These are phyloP conservation scores for Orbicella faveolata DNA, from an alignment of 64 coral and sea anemone genomes.

Conservation along the genomic window DNA sequence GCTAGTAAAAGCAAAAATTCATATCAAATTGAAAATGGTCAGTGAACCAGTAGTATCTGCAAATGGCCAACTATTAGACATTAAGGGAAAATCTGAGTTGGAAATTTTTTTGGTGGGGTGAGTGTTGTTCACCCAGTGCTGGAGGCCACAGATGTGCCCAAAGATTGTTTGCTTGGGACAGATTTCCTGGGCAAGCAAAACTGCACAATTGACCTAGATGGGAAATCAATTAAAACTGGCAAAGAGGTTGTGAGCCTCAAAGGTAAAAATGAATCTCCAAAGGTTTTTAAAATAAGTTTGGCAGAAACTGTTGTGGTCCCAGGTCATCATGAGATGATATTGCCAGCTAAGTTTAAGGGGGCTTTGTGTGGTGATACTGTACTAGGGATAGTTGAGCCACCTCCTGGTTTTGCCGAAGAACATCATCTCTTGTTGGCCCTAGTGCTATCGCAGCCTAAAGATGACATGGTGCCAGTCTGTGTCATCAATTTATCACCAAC, in stretches of 20 bases:
- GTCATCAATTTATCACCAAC: background rate
- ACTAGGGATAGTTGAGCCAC: background rate
- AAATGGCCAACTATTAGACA: conserved; percentile 16
- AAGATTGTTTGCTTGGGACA: conserved; percentile 4
- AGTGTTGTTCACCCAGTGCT: background rate
- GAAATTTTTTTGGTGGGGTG: background rate
- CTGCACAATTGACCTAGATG: background rate
- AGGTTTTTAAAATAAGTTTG: conserved; percentile 5
- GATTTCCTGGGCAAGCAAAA: background rate
- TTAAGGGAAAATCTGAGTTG: background rate
- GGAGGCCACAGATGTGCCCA: background rate
- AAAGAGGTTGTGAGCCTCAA: background rate
- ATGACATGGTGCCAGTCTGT: background rate
- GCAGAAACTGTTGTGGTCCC: background rate
- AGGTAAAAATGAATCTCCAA: background rate
- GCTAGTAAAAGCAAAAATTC: background rate
- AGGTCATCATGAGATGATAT: background rate
- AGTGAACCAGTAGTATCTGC: background rate
- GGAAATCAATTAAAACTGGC: background rate
- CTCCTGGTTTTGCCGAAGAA: background rate
- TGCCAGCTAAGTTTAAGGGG: conserved; percentile 7
- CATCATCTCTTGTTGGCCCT: background rate
- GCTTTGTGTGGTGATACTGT: conserved; percentile 1
- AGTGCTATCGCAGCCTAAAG: background rate
- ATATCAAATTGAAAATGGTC: background rate